Base-by-base conservation (phyloP, 37 sponge, comb jelly and placozoan species). In the Theonella swinhoei region DNA sequence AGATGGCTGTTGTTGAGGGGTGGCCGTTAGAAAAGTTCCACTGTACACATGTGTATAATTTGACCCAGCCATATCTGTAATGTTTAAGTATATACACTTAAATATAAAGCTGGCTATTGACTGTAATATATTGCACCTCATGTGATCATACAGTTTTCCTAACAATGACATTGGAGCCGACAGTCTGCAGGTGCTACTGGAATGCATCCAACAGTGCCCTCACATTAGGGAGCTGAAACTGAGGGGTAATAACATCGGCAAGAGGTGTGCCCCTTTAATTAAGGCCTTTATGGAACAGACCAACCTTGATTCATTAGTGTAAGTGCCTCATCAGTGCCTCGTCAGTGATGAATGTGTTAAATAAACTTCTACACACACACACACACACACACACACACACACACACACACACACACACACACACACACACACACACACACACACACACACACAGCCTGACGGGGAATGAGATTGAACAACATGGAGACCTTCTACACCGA, bases 381-480 rank as follows among this genome's bases (percentile, higher is more conserved):
- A 75, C 28, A 75, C 76, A 75, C 60, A 75, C 54, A 8, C 60
- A 75, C 76, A 42, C 62, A 78, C 64, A 17, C 64, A 78, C 64
- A 62, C 62, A 61, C 39, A 78, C 39, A 78, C 65, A 78, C 64
- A 78, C 79, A 78, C 79, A 62, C 29, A 39, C 75, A 75, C 64
- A 63, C 64, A 63, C 64, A 63, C 64, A 5, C 64, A 63, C 64
- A 63, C 54, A 47, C 11, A 47, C 54, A 7, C 54, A 17, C 54
- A 17, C 54, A 17, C 54, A 17, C 14, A 14, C n/a, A 62, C 64
- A 0, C 77, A 88, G 88, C 22, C 54, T 88, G 64, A 88, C 88
- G 28, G 88, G 88, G 1, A 88, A 88, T 39, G 83, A 88, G 70
- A 88, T 88, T 47, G 88, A 88, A 28, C 83, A 70, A 37, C 68